A percentile compares a stretch with the other conserved stretches of the same genome.
phyloP scores from a whole-genome alignment of 2,888 invertebrate species.

The Tortrix viridana region DNA sequence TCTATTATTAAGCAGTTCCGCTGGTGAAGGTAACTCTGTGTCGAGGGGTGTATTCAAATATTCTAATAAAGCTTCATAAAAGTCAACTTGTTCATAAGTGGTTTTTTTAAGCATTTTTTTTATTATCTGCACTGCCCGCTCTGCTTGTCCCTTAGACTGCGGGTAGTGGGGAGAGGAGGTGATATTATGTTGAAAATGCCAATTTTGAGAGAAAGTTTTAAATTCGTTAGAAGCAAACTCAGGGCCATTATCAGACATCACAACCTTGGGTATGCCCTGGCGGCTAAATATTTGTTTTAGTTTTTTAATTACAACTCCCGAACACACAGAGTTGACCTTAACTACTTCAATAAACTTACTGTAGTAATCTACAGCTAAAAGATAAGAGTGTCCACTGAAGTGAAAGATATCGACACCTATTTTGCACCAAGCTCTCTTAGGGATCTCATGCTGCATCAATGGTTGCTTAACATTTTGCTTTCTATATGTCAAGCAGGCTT shows the following conservation, averaged over 20 bases:
- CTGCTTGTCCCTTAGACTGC: constrained; percentile 29
- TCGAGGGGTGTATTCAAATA: constrained; percentile 3
- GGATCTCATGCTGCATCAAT: not conserved
- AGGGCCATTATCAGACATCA: constrained; percentile 26
- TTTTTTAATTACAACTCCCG: constrained; percentile 14
- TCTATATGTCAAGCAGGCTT: constrained; percentile 2
- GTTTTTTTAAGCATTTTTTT: constrained; percentile 20
- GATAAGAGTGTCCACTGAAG: not conserved
- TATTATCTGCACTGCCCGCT: constrained; percentile 22
- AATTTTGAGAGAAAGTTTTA: constrained; percentile 16
- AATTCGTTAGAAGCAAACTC: constrained; percentile 23
- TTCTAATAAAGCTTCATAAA: not conserved
- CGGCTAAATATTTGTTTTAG: constrained; percentile 29
- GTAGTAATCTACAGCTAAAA: constrained; percentile 33
- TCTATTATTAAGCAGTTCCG: constrained; percentile 12
- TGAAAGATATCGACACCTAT: constrained; percentile 4
- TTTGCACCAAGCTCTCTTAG: constrained; percentile 3
- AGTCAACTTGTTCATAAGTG: not conserved
- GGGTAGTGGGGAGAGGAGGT: constrained; percentile 32
- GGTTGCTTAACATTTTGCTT: constrained; percentile 5
- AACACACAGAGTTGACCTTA: constrained; percentile 1
- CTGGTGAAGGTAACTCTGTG: not conserved
- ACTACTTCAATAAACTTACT: constrained; percentile 34
- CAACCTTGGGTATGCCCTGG: constrained; percentile 26
- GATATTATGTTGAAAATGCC: constrained; percentile 28